Base-by-base conservation (phyloP, 2,888 invertebrate species). In the Lordiphosa andalusiaca region DNA sequence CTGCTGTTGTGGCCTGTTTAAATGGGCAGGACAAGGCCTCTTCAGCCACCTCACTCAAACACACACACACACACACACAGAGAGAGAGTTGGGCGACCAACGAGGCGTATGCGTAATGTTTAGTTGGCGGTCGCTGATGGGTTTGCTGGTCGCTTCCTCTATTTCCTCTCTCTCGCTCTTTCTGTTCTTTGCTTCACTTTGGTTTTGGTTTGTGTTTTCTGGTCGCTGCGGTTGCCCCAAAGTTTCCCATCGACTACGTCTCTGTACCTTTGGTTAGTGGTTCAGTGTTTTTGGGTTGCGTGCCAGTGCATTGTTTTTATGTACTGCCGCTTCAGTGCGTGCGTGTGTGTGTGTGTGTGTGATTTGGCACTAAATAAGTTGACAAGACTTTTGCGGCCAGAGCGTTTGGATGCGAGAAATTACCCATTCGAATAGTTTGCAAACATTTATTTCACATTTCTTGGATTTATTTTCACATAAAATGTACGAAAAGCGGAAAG, bases 171-270 rank as follows among this genome's bases (percentile, higher is more conserved):
- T 30, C 47, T 33, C 12, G 16, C 16, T 30, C 25, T n/a, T 30
- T 10, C 21, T 42, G 41, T 40, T 40, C 57, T 49, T 19, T 48
- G 38, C 42, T 52, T 53, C 37, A 53, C 53, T 60, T 57, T 57
- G 58, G 51, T 48, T 48, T 60, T 64, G 47, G 52, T 60, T 53
- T 46, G 54, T 62, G 53, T 50, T 56, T 53, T 65, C 51, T 56
- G 68, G 74, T 82, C 75, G 72, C 61, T 75, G 83, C 69, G 82
- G 83, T 82, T 78, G 69, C 75, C 59, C 63, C 56, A 16, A 75
- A 78, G 61, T 82, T 82, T 65, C 74, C 46, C 63, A 56, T 56
- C 36, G 36, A 47, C 19, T 40, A 63, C 13, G 33, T 46, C 35
- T 33, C 25, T 13, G 40, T 40, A 19, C 3, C n/a, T 40, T 16